Evolutionary conservation across 1,140 invertebrate genomes (phyloP).

Genomic region (Drosophila rhopaloa): DNA sequence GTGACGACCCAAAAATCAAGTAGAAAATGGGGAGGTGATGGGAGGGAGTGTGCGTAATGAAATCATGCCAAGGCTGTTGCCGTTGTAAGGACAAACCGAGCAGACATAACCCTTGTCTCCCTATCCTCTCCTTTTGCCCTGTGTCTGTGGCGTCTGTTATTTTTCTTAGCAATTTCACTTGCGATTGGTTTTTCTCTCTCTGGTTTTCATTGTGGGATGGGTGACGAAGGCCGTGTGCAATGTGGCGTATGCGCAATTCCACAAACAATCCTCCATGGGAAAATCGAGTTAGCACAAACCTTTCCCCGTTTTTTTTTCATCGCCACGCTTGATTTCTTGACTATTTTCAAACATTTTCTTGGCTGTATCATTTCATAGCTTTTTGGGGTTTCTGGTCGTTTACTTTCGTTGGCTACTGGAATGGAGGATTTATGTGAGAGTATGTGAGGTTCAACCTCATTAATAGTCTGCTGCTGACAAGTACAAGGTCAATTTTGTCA

Average conservation of each 20-base stretch:
- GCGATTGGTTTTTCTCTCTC: constrained; percentile 51
- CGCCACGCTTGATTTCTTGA: constrained; percentile 45
- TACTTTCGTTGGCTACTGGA: constrained; percentile 21
- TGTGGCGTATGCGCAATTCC: constrained; percentile 72
- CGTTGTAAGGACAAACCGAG: constrained; percentile 16
- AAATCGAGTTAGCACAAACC: background rate
- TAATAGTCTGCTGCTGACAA: constrained; percentile 56
- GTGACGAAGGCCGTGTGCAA: constrained; percentile 37
- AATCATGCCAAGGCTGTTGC: constrained; percentile 78
- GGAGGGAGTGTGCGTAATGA: constrained; percentile 59
- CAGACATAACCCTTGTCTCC: constrained; percentile 26
- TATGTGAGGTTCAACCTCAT: constrained; percentile 16
- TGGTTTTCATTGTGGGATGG: background rate
- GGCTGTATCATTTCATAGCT: constrained; percentile 54
- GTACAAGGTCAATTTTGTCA: background rate
- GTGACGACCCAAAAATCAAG: constrained; percentile 43
- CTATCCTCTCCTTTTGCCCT: background rate
- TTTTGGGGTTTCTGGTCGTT: constrained; percentile 7
- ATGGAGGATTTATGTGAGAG: constrained; percentile 41
- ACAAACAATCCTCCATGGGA: constrained; percentile 30
- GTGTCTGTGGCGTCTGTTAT: constrained; percentile 8
- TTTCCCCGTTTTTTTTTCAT: background rate
- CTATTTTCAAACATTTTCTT: constrained; percentile 56
- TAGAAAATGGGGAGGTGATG: background rate
- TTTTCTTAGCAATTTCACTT: constrained; percentile 55